Percentiles rank a stretch among this genome's conserved stretches.
These are phyloP conservation scores for Anadara kagoshimensis DNA, from an alignment of 1,140 invertebrate species.

Conservation along the genomic window DNA sequence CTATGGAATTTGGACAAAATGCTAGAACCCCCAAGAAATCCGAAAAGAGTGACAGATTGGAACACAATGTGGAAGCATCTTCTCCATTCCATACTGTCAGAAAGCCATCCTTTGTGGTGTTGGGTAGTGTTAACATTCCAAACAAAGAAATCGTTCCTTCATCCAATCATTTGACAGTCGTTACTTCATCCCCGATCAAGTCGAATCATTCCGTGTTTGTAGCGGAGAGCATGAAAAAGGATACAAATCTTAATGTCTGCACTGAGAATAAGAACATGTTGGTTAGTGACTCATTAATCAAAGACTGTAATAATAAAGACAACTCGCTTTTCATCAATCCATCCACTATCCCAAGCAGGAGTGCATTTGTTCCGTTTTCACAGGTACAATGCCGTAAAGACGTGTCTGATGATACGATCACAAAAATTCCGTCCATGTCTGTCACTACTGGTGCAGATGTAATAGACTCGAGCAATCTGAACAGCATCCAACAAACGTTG, in stretches of 20 bases:
- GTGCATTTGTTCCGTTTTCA: conserved; percentile 60
- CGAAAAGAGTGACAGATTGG: no score
- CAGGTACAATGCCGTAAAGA: conserved; percentile 22
- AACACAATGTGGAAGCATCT: no score
- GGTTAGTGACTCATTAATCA: no score
- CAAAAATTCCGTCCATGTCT: conserved; percentile 23
- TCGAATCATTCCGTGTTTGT: no score
- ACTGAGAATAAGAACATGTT: no score
- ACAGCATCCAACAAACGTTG: conserved; percentile 2
- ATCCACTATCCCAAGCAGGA: conserved; percentile 39
- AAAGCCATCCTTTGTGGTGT: neutral
- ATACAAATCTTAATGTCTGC: no score
- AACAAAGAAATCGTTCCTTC: no score
- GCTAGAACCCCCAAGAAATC: no score
- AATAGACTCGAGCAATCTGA: conserved; percentile 5
- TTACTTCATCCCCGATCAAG: no score
- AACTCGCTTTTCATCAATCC: neutral
- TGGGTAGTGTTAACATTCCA: neutral
- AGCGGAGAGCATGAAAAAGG: no score
- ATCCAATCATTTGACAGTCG: no score
- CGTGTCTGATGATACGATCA: conserved; percentile 8
- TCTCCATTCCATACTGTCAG: neutral
- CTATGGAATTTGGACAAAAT: no score
- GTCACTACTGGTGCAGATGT: conserved; percentile 1
- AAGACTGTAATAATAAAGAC: neutral